Conservation (phyloP, 2,888 invertebrate genomes). For the Priocnemis perturbator region DNA sequence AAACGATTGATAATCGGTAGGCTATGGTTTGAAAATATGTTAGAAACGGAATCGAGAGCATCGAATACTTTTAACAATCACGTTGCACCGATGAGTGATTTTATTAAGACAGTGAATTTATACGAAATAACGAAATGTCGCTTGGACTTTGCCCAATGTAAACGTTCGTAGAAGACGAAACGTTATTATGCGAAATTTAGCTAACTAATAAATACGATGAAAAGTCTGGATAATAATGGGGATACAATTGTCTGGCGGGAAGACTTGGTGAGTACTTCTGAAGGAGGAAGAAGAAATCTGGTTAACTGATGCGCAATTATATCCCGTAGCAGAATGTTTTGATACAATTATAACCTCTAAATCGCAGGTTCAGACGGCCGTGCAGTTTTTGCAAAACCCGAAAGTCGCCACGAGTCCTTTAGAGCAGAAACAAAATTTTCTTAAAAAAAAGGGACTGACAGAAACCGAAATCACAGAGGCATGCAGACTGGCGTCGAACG, state of each 20-base stretch:
- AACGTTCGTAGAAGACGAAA: too few relatives aligned
- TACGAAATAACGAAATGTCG: too few relatives aligned
- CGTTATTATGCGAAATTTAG: too few relatives aligned
- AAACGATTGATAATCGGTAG: too few relatives aligned
- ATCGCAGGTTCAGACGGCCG: conserved; percentile 86
- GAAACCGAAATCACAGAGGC: conserved; percentile 86
- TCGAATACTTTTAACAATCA: too few relatives aligned
- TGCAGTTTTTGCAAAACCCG: conserved; percentile 91
- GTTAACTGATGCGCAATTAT: background rate
- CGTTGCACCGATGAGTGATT: too few relatives aligned
- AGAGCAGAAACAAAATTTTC: conserved; percentile 87
- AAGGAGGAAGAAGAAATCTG: conserved; percentile 18
- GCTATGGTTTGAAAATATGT: too few relatives aligned
- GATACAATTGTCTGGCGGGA: conserved; percentile 63
- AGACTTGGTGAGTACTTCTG: conserved; percentile 63
- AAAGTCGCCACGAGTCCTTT: conserved; percentile 86
- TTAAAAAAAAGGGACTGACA: conserved; percentile 86
- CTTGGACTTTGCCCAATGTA: too few relatives aligned
- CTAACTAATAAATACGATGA: conserved; percentile 49
- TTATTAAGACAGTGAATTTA: too few relatives aligned
- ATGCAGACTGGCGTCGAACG: conserved; percentile 79
- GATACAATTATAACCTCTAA: background rate
- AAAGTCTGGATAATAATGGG: conserved; percentile 59
- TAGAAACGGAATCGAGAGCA: too few relatives aligned
- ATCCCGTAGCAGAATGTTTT: background rate